Base-by-base conservation (phyloP, 1,140 invertebrate species). In the Leptinotarsa lineolata region DNA sequence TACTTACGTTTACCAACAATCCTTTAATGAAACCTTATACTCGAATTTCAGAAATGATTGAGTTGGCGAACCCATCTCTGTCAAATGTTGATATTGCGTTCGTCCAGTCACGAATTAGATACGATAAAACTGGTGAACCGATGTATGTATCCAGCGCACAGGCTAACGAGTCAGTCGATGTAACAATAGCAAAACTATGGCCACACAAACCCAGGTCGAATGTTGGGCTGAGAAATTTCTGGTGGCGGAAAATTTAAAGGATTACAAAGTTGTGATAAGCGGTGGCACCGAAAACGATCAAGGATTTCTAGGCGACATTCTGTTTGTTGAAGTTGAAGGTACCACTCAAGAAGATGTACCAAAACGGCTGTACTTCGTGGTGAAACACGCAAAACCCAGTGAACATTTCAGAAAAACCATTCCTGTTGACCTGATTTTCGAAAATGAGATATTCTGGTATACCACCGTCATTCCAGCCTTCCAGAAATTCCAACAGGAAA, bases 361-460 rank as follows among this genome's bases (percentile, higher is more conserved):
- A 39, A 12, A 22, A 18, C 13, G n/a, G 6, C 11, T 44, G 4
- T 20, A 64, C 21, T 21, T 71, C 2, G 58, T 64, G 18, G n/a
- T 64, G 12, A 71, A 71, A 61, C 54, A 39, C n/a, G 61, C 18
- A n/a, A 61, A 60, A 39, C 21, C n/a, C 13, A 30, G 18, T 15
- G 48, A 63, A 60, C 13, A 16, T 24, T 54, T 61, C 4, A 58
- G 68, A 39, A 58, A 15, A 39, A 22, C 16, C 18, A 24, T 59
- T 20, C 18, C 20, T 54, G 30, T 21, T 1, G 39, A 30, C 1
- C 20, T 20, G 13, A n/a, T 70, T 11, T 79, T 78, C 59, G 18
- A 60, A n/a, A 75, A 73, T 13, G 79, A 81, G 72, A 73, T 74
- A 6, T 74, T 68, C 30, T 60, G 77, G 4, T 81, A 81, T 72